Percentiles rank a stretch among this genome's conserved stretches.
phyloP scores from a whole-genome alignment of 1,140 invertebrate species.

The Varroa destructor region DNA sequence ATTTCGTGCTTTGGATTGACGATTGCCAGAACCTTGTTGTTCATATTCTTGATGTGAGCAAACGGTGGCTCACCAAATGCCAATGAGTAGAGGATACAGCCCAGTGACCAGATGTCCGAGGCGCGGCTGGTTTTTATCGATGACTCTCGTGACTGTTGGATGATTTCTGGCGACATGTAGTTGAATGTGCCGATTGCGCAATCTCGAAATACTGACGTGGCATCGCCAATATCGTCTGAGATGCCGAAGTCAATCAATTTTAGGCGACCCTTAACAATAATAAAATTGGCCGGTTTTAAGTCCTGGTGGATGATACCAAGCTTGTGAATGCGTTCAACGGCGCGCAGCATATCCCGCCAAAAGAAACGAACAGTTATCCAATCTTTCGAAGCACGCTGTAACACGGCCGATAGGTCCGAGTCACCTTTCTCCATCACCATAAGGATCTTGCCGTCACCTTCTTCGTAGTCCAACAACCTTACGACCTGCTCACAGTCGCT shows the following conservation, averaged over 20 bases:
- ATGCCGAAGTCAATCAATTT: constrained; percentile 98
- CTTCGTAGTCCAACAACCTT: constrained; percentile 62
- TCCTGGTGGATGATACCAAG: constrained; percentile 91
- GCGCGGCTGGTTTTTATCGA: constrained; percentile 65
- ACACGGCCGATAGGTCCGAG: constrained; percentile 63
- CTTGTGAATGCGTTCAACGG: constrained; percentile 77
- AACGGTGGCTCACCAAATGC: constrained; percentile 83
- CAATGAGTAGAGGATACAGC: constrained; percentile 87
- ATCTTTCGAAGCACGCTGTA: constrained; percentile 46
- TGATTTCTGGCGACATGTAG: constrained; percentile 89
- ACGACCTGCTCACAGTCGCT: constrained; percentile 68
- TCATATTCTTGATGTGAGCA: constrained; percentile 59
- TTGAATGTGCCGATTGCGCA: constrained; percentile 69
- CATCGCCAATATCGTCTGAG: constrained; percentile 76
- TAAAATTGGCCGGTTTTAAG: constrained; percentile 91
- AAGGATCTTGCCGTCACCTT: constrained; percentile 47
- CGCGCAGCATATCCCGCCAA: constrained; percentile 83
- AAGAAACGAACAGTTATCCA: constrained; percentile 61
- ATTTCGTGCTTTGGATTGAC: constrained; percentile 59
- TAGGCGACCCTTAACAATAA: constrained; percentile 66
- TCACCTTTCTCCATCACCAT: constrained; percentile 87
- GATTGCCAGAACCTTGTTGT: constrained; percentile 66
- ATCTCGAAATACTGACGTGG: constrained; percentile 73
- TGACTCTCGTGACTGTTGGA: constrained; percentile 32
- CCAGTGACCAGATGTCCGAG: constrained; percentile 92